Percentiles rank a stretch among this genome's conserved stretches.
Conservation (phyloP, 2,797 vertebrate genomes). For the Diplodus puntazzo region DNA sequence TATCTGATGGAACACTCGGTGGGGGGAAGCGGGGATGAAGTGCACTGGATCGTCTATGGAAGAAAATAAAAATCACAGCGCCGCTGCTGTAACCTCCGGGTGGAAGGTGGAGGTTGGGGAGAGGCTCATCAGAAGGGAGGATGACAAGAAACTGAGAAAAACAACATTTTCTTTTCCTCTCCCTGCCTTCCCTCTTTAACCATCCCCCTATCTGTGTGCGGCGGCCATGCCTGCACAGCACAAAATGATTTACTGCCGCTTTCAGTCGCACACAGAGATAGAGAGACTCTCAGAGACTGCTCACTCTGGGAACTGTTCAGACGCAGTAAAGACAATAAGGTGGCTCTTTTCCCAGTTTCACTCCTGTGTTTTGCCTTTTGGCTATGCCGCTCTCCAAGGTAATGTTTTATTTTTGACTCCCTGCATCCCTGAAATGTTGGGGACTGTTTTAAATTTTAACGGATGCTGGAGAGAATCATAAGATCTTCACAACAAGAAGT, state of each 20-base stretch:
- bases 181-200: slow-evolving; percentile 53
- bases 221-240: slow-evolving; percentile 51
- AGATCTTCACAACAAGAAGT: slow-evolving; percentile 17
- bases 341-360: slow-evolving; percentile 57
- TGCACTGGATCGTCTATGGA: slow-evolving; percentile 4
- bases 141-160: slow-evolving; percentile 56
- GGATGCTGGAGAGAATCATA: slow-evolving; percentile 28
- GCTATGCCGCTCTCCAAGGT: slow-evolving; percentile 38
- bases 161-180: slow-evolving; percentile 61
- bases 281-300: slow-evolving; percentile 57
- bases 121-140: slow-evolving; percentile 48
- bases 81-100: slow-evolving; percentile 39
- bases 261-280: slow-evolving; percentile 60
- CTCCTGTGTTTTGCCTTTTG: slow-evolving; percentile 59
- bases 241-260: slow-evolving; percentile 72
- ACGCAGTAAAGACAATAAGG: slow-evolving; percentile 67
- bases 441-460: slow-evolving; percentile 10
- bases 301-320: slow-evolving; percentile 62
- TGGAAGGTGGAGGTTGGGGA: slow-evolving; percentile 43
- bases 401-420: slow-evolving; percentile 27
- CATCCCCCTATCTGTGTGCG: slow-evolving; percentile 45
- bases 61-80: slow-evolving; percentile 12
- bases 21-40: neutral
- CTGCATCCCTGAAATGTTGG: slow-evolving; percentile 19
- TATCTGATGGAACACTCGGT: neutral